Percentiles rank a stretch among this genome's conserved stretches.
Conservation (phyloP, 2,888 invertebrate species). For the Carterocephalus palaemon region DNA sequence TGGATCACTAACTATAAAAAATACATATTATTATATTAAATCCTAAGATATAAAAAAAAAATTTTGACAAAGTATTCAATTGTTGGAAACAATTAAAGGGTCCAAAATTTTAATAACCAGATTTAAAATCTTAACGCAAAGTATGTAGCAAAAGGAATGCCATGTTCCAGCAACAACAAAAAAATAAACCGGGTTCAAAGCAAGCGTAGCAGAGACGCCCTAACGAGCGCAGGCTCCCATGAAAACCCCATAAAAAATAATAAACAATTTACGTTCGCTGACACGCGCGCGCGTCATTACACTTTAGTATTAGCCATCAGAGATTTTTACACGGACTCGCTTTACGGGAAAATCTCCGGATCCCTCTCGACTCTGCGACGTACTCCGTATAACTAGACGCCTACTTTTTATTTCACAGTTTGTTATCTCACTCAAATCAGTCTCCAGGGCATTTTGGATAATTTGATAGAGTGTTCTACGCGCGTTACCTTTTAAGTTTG, state of each 20-base stretch:
- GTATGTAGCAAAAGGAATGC: too few species aligned
- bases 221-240: slow-evolving; percentile 53
- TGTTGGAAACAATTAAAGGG: too few species aligned
- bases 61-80: too few species aligned
- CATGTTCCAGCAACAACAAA: neutral
- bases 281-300: slow-evolving; percentile 67
- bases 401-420: slow-evolving; percentile 27
- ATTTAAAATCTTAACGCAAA: too few species aligned
- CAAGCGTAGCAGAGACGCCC: slow-evolving; percentile 23
- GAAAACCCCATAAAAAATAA: slow-evolving; percentile 75
- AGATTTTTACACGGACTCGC: slow-evolving; percentile 41
- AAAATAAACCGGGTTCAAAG: slow-evolving; percentile 12
- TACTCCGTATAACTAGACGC: slow-evolving; percentile 25
- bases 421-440: slow-evolving; percentile 21
- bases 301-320: slow-evolving; percentile 48
- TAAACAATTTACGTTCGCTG: slow-evolving; percentile 75
- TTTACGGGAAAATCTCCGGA: slow-evolving; percentile 34
- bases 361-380: slow-evolving; percentile 20
- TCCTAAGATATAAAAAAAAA: too few species aligned
- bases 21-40: too few species aligned
- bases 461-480: slow-evolving; percentile 18
- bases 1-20: too few species aligned
- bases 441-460: slow-evolving; percentile 18
- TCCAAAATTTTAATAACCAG: too few species aligned
- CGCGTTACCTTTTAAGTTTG: slow-evolving; percentile 5